Base-by-base conservation (phyloP, 2,113 vertebrate species). In the Tragulus kanchil region DNA sequence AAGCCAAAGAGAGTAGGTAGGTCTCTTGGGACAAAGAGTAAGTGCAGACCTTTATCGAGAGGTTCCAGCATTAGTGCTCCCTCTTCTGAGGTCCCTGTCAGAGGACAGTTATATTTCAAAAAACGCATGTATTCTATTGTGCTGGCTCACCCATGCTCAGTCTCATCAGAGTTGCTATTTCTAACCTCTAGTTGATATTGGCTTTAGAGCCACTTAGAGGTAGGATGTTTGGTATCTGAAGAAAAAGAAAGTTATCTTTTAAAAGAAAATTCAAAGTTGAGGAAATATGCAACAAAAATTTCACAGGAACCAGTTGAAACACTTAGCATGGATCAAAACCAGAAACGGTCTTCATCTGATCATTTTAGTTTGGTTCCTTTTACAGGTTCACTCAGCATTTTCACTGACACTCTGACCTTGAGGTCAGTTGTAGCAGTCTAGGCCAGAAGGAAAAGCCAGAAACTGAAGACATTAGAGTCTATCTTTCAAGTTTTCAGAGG, bases 291-390 rank as follows among this genome's bases (percentile, higher is more conserved):
- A 90, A 59, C 4, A 69, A 61, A 48, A 77, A 23, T 71, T 82
- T 96, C 65, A 85, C 42, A 26, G 71, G 67, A 92, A 78, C 9
- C 75, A 54, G 11, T 12, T 23, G 45, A 54, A 89, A 96, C 96
- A 59, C 31, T 54, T 58, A 67, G 50, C 3, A 13, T 54, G 69
- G 67, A 5, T 92, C 67, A 89, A 83, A 86, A 48, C 58, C 45
- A 90, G 45, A 59, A 36, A 1, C 5, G 45, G 15, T 93, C 77
- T 82, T n/a, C 10, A 23, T 31, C 28, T 21, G 12, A 28, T 92
- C 0, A 25, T 31, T 85, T 96, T 13, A 42, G 3, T 71, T 79
- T 73, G 31, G 31, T 92, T 71, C 25, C 26, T 86, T 56, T 96
- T 92, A 16, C 23, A 71, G 31, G 42, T 36, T 56, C 9, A 14